These are phyloP conservation scores for Andrena trimmerana DNA, from an alignment of 2,888 invertebrate genomes.

Conservation along the genomic window DNA sequence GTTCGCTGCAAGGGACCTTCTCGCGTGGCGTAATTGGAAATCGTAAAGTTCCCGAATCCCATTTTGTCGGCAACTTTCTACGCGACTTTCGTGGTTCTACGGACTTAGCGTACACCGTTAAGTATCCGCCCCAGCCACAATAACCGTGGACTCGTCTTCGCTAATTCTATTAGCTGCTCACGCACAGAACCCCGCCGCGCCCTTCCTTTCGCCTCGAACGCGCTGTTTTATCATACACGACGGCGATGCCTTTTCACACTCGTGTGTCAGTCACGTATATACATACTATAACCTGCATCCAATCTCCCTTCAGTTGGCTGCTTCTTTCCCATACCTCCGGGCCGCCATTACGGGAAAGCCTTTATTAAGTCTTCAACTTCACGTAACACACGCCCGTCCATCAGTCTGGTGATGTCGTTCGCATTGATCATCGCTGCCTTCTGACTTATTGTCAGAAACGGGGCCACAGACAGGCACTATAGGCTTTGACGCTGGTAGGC, in stretches of 20 bases:
- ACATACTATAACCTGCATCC: slow-evolving; percentile 1
- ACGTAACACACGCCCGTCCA: slow-evolving; percentile 73
- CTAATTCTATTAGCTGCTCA: slow-evolving; percentile 70
- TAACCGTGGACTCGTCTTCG: slow-evolving; percentile 47
- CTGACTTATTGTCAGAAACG: background rate
- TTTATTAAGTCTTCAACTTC: slow-evolving; percentile 79
- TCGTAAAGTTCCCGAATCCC: slow-evolving; percentile 45
- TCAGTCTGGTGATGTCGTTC: slow-evolving; percentile 53
- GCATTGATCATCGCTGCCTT: slow-evolving; percentile 18
- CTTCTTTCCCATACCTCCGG: background rate
- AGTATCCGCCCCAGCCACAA: slow-evolving; percentile 35
- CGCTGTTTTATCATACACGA: slow-evolving; percentile 47
- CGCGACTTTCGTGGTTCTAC: slow-evolving; percentile 15
- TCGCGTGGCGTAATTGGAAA: slow-evolving; percentile 29
- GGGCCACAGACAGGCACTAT: background rate
- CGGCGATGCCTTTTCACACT: slow-evolving; percentile 44
- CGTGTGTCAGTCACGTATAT: slow-evolving; percentile 10
- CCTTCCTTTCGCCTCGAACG: slow-evolving; percentile 16
- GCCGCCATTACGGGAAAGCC: slow-evolving; percentile 63
- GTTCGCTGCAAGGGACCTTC: background rate
- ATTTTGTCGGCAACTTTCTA: slow-evolving; percentile 43
- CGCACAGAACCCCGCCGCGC: slow-evolving; percentile 45
- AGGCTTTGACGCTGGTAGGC: background rate
- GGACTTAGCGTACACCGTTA: slow-evolving; percentile 1
- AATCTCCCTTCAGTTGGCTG: background rate